Percentiles rank a stretch among this genome's conserved stretches.
Evolutionary conservation across 2,888 invertebrate genomes (phyloP).

Genomic region (Nasonia oneida): DNA sequence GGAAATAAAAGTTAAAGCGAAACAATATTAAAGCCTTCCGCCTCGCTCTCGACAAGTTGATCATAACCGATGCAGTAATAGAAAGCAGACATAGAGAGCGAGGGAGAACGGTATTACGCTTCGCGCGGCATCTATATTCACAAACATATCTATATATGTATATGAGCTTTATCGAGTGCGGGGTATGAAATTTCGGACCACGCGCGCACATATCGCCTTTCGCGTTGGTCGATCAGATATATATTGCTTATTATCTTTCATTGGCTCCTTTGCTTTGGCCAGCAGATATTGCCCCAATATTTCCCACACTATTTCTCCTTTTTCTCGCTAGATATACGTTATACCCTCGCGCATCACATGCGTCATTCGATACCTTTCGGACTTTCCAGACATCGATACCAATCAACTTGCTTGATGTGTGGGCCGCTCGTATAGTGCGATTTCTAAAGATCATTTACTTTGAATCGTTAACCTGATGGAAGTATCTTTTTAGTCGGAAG

Average conservation of each 20-base stretch:
- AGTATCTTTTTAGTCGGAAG: too few relatives aligned
- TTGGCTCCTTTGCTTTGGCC: conserved; percentile 18
- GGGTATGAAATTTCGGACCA: conserved; percentile 63
- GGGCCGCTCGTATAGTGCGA: not conserved
- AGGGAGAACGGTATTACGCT: not conserved
- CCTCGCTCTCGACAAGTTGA: not conserved
- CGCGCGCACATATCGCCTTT: conserved; percentile 57
- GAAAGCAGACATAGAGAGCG: not conserved
- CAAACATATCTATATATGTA: not conserved
- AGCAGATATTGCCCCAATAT: conserved; percentile 15
- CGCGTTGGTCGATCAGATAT: conserved; percentile 54
- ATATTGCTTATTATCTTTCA: conserved; percentile 65
- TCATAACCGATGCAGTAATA: conserved; percentile 16
- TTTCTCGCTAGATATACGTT: not conserved
- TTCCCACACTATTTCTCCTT: conserved; percentile 29
- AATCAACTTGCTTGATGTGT: not conserved
- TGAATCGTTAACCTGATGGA: too few relatives aligned
- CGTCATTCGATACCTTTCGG: conserved; percentile 26
- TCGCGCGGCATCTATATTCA: not conserved
- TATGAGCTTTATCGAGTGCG: conserved; percentile 8
- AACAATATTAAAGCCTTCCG: conserved; percentile 8
- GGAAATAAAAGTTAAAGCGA: conserved; percentile 21
- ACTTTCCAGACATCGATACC: conserved; percentile 42
- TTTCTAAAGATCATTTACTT: not conserved
- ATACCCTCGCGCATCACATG: not conserved